Evolutionary conservation across 2,113 vertebrate genomes (phyloP).

Genomic region (Crotophaga sulcirostris): DNA sequence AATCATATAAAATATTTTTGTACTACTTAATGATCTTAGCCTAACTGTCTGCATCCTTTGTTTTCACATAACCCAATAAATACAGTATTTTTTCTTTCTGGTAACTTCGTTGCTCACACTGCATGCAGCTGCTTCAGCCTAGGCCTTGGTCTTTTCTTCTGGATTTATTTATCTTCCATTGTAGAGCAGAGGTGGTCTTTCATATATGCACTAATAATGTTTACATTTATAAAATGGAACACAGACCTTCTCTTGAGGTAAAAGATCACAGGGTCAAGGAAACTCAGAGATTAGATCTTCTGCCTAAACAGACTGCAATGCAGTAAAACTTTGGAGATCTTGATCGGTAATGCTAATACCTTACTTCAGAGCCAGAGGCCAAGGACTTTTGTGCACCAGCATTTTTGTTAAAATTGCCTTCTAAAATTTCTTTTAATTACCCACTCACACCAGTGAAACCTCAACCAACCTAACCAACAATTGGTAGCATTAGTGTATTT

Average conservation of each 20-base stretch:
- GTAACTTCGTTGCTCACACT: not conserved
- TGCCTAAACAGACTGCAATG: constrained; percentile 51
- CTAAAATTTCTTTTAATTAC: constrained; percentile 20
- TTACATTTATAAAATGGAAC: constrained; percentile 80
- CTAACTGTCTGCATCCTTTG: not conserved
- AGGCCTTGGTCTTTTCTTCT: constrained; percentile 66
- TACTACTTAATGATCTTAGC: not conserved
- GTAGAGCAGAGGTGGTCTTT: constrained; percentile 74
- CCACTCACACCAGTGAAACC: not conserved
- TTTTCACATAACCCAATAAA: not conserved
- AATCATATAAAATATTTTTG: not conserved
- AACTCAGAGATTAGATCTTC: constrained; percentile 77
- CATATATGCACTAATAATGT: constrained; percentile 77
- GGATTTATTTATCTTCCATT: constrained; percentile 76
- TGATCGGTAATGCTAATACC: constrained; percentile 29
- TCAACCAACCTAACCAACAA: not conserved
- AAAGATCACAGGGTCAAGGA: constrained; percentile 73
- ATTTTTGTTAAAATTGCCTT: constrained; percentile 31
- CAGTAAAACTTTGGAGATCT: constrained; percentile 58
- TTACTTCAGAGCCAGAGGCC: not conserved
- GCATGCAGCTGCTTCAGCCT: constrained; percentile 16
- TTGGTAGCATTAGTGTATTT: not conserved
- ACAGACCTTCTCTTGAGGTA: constrained; percentile 73
- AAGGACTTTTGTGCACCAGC: not conserved
- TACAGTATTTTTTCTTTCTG: not conserved